Conservation (phyloP, 2,888 invertebrate species). For the Andricus quercusramuli region DNA sequence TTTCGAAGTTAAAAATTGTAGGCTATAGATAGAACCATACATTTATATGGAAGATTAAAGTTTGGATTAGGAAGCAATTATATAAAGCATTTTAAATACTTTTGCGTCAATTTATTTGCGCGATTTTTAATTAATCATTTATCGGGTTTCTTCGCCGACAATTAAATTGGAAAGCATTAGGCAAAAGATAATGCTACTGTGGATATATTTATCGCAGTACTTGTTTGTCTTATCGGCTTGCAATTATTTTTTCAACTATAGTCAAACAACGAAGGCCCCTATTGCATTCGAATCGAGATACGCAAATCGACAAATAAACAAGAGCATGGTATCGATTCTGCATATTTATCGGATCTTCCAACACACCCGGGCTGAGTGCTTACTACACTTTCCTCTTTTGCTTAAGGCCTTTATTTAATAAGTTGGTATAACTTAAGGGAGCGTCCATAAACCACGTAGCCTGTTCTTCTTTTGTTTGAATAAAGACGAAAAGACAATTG, state of each 20-base stretch:
- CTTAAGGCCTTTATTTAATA: constrained; percentile 2
- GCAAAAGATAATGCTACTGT: background rate
- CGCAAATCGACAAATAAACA: constrained; percentile 7
- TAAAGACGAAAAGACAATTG: too few relatives aligned
- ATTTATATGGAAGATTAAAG: too few relatives aligned
- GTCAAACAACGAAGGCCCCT: background rate
- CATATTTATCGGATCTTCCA: background rate
- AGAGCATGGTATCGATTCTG: background rate
- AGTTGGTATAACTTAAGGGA: constrained; percentile 1
- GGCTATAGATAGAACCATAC: background rate
- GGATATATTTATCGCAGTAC: background rate
- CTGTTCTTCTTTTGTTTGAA: too few relatives aligned
- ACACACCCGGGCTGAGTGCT: background rate
- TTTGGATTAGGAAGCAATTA: too few relatives aligned
- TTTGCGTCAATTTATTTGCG: background rate
- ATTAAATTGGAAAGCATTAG: background rate
- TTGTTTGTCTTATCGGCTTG: background rate
- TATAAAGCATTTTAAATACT: background rate
- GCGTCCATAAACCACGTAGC: too few relatives aligned
- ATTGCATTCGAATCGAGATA: background rate
- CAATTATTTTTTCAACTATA: background rate
- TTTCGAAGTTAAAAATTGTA: background rate
- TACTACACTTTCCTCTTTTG: background rate
- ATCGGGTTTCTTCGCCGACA: background rate
- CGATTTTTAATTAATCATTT: background rate